Base-by-base conservation (phyloP, 2,113 vertebrate genomes). In the Ancistrus triradiatus region DNA sequence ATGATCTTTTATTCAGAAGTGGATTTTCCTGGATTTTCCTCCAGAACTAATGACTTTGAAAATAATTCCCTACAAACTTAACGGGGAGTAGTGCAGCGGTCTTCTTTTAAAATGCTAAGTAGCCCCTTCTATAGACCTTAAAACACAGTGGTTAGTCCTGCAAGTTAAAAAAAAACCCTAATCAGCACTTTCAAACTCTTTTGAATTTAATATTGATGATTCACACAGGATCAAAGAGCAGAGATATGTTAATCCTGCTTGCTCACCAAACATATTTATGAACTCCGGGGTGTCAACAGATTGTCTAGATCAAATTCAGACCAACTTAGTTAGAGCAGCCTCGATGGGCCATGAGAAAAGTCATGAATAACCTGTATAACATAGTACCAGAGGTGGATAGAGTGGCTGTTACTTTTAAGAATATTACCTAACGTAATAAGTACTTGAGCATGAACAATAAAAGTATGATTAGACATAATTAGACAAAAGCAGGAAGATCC, bases 151-250 rank as follows among this genome's bases (percentile, higher is more conserved):
- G 81, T 83, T 86, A 81, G 77, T 80, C 80, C 81, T 81, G 80
- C 75, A 76, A 76, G 78, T 80, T 79, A 85, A 86, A 85, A 52
- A 80, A 85, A 86, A 85, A 52, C 75, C 80, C 74, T 80, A 76
- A 75, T 88, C 85, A 89, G 87, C 86, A 86, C 72, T 87, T 88
- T 84, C 75, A 72, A 75, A 74, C 73, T 73, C 73, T 80, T 80
- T 83, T n/a, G 79, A 80, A 79, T 86, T 87, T 88, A 87, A 86
- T 89, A 87, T 88, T 87, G 83, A 88, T 87, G 85, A 87, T 86
- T 87, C 87, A 88, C 85, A 87, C 85, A 86, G 83, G 86, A 89
- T 89, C 84, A 86, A 86, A 84, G 86, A 85, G 80, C 80, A 77
- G 77, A 85, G 84, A 86, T 87, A 86, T 86, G 85, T 78, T 89